Evolutionary conservation across 2,797 vertebrate genomes (phyloP), one percentile per base, ranked within the genome.

Genomic region (Sardinella longiceps): DNA sequence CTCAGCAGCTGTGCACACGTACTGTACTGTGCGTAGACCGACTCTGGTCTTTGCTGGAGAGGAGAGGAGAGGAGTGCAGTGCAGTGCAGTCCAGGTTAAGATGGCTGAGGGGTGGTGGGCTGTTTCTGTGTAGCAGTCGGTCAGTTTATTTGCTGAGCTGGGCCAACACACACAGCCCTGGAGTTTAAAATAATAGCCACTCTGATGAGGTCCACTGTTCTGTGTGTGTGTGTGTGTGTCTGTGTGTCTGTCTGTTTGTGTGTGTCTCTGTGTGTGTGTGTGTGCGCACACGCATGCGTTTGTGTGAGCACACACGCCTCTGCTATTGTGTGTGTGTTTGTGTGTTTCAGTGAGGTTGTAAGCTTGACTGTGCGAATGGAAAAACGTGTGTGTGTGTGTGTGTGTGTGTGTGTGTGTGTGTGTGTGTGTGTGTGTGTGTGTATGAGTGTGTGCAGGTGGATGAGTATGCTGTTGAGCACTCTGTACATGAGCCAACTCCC

Each of bases 91-190:
- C n/a, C n/a, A 51, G 85, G 80, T n/a, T 51, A 83, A 30, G 51
- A 28, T 37, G 53, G 39, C 53, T 81, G 70, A 51, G 70, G 56
- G 80, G 43, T 43, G 43, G 43, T 43, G 43, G 43, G 43, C 43
- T 48, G 91, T 88, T 88, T 90, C 51, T 84, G 86, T 90, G 90
- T 90, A 93, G 92, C 90, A 92, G 90, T 90, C 88, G 81, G 85
- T 85, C 87, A 89, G 89, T 89, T 85, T 89, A 89, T 82, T 74
- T 85, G 88, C 90, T 91, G 90, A 88, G 90, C 88, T 88, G 90
- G 90, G 93, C 94, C 91, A 91, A 91, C 92, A 92, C 91, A 90
- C 89, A 90, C 86, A 84, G 90, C 87, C 83, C 89, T 89, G 28
- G 84, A 91, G 91, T 87, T 85, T 87, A 87, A 87, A 83, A 84